Conservation (phyloP, 2,888 invertebrate species). For the Dolichopus griseipennis region DNA sequence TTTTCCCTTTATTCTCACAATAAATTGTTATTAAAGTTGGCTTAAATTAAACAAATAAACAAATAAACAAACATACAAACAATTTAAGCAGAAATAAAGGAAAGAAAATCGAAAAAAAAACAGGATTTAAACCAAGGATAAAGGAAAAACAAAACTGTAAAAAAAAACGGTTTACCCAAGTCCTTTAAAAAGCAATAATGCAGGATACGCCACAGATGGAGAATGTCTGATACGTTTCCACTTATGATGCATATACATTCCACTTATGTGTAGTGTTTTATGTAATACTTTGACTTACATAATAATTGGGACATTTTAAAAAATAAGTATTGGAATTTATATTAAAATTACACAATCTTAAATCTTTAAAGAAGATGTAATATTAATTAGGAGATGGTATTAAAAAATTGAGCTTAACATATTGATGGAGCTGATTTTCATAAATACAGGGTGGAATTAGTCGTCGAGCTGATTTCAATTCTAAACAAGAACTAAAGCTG, state of each 20-base stretch:
- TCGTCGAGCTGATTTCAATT: too few relatives aligned
- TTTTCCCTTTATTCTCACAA: background rate
- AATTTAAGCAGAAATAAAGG: background rate
- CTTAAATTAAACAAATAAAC: background rate
- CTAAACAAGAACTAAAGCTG: too few relatives aligned
- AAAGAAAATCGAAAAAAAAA: background rate
- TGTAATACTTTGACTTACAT: background rate
- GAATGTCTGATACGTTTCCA: background rate
- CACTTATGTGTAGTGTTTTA: background rate
- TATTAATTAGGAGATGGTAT: too few relatives aligned
- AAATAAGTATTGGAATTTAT: too few relatives aligned
- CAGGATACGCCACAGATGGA: background rate
- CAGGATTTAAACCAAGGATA: background rate
- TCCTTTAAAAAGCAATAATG: conserved; percentile 3
- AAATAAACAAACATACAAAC: background rate
- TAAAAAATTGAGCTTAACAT: too few relatives aligned
- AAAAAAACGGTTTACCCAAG: background rate
- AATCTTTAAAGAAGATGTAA: too few relatives aligned
- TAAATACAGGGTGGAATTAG: too few relatives aligned
- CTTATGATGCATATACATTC: background rate
- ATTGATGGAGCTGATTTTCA: too few relatives aligned
- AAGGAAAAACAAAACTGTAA: background rate
- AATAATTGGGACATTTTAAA: too few relatives aligned
- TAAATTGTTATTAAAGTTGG: background rate
- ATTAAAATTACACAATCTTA: too few relatives aligned